phyloP scores from a whole-genome alignment of 53 echinoderm and acorn worm species.

The Paelopatides confundens region DNA sequence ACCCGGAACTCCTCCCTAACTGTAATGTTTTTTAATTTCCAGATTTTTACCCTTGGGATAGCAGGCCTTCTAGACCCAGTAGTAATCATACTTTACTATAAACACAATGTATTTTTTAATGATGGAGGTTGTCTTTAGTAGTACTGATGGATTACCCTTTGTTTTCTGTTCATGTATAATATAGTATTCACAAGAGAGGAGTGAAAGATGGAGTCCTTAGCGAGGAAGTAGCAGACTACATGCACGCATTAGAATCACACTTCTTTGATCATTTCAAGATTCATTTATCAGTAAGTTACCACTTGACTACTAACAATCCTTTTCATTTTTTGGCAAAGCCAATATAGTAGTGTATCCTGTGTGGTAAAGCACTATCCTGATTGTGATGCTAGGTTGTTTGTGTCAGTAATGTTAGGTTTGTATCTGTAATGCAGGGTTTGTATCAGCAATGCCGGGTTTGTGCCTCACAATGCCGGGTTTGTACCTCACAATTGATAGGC shows the following conservation, averaged over 20 bases:
- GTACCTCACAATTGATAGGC: too few relatives aligned
- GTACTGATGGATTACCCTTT: not conserved
- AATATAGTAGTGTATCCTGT: too few relatives aligned
- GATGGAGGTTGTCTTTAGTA: not conserved
- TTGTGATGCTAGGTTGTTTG: not conserved
- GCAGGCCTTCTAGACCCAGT: too few relatives aligned
- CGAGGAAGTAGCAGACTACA: conserved; percentile 83
- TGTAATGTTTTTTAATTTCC: not conserved
- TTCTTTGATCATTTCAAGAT: conserved; percentile 89
- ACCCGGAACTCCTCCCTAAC: too few relatives aligned
- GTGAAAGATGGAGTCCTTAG: conserved; percentile 67
- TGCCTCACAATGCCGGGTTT: too few relatives aligned
- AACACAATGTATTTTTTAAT: conserved; percentile 1
- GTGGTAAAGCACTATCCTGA: too few relatives aligned
- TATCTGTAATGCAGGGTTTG: too few relatives aligned
- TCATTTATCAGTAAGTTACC: conserved; percentile 80
- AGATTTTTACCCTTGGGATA: not conserved
- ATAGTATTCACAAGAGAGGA: conserved; percentile 82
- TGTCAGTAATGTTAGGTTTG: too few relatives aligned
- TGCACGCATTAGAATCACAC: conserved; percentile 81
- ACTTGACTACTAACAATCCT: not conserved
- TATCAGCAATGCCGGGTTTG: too few relatives aligned
- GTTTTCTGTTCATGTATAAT: not conserved
- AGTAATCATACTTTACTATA: too few relatives aligned
- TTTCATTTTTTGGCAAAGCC: too few relatives aligned